phyloP scores from a whole-genome alignment of 2,113 vertebrate genomes.

The Podarcis muralis region DNA sequence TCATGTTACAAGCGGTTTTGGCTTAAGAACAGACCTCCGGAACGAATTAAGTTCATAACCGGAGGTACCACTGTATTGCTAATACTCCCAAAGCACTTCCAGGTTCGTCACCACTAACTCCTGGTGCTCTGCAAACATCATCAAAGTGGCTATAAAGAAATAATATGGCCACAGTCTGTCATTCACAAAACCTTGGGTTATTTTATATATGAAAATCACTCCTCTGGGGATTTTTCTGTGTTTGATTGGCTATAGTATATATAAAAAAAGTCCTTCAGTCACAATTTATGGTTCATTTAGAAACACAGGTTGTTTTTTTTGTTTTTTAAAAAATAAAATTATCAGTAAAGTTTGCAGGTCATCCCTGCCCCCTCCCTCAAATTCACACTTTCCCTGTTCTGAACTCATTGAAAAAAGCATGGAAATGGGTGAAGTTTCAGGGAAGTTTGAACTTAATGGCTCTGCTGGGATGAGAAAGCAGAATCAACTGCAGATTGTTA shows the following conservation, averaged over 20 bases:
- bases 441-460: constrained; percentile 20
- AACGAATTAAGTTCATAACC: too few relatives aligned
- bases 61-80: not conserved
- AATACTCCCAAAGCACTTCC: constrained; percentile 26
- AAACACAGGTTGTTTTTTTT: not conserved
- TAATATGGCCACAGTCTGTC: not conserved
- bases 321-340: not conserved
- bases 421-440: not conserved
- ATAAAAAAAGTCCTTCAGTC: not conserved
- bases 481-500: constrained; percentile 16
- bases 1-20: too few relatives aligned
- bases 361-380: not conserved
- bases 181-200: not conserved
- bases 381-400: not conserved
- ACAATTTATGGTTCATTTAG: not conserved
- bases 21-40: too few relatives aligned
- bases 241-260: not conserved
- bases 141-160: not conserved
- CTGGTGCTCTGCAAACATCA: constrained; percentile 16
- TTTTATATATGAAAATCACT: constrained; percentile 13
- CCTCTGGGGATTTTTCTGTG: not conserved
- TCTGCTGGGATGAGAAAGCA: constrained; percentile 30
- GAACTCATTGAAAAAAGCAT: not conserved
- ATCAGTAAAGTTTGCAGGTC: not conserved
- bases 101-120: constrained; percentile 2